Evolutionary conservation across 1,140 invertebrate genomes (phyloP), one percentile per base, ranked within the genome.

Genomic region (Latrodectus geometricus): DNA sequence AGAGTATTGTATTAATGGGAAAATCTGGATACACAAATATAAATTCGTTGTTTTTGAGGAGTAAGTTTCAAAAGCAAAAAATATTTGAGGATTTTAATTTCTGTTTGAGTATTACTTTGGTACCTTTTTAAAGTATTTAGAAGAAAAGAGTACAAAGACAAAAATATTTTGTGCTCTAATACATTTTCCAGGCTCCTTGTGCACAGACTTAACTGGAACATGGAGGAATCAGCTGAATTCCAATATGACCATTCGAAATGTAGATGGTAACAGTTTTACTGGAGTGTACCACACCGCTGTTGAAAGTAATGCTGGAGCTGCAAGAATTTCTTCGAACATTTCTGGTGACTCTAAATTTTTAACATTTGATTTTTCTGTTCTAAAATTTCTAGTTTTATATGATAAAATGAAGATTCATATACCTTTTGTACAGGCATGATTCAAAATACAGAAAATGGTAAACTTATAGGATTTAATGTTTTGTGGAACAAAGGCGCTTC

Each of bases 401-500:
- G n/a, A n/a, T n/a, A 35, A 35, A 35, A 35, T 35, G 35, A 35
- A 35, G 5, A 35, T 35, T 35, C 5, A 35, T 35, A 5, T 35
- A 35, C 35, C 35, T 35, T n/a, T 50, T 14, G 35, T 49, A 23
- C 35, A 81, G 78, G 78, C 23, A 15, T 72, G 21, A 48, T 81
- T 15, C 48, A 72, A n/a, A 12, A 48, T 14, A 66, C 54, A 9
- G 78, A 54, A 81, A 52, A 52, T 21, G 78, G 78, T 70, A 81
- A 66, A 35, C 69, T 81, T 7, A 21, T 81, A 0, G 66, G 65
- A 11, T 81, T 70, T 35, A 81, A 81, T 56, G 78, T 81, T 8
- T 66, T 81, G 8, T 81, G 78, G 78, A 81, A 81, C 20, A 54
- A 56, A 11, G 78, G 78, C 17, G 50, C 20, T n/a, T 81, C 78